Evolutionary conservation across 2,113 vertebrate species (phyloP), one percentile per base, ranked within the genome.

Genomic region (Cervus canadensis): DNA sequence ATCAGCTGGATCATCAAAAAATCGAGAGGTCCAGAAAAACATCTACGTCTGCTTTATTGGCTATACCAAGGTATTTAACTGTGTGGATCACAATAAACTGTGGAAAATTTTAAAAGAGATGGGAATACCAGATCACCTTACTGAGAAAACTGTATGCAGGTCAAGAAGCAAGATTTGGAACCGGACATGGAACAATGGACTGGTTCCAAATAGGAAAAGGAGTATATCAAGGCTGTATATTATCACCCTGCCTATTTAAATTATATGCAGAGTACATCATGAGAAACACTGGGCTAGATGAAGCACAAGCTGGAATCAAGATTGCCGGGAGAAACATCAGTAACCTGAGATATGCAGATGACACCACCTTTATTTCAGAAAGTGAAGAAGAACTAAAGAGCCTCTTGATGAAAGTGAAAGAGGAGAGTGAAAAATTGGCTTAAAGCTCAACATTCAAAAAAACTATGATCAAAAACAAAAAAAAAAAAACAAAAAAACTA

Each of bases 251-350:
- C 10, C 36, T 71, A 10, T 71, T 71, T 71, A 36, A 36, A 2
- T 71, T 12, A 23, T 36, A 36, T 71, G 19, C 17, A 71, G 19
- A 71, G 67, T 36, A 71, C 67, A 71, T 71, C 19, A 36, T 36
- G 19, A 71, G 67, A 36, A 36, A 71, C 2, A 1, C 4, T 71
- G 19, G 67, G 19, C n/a, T 71, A 1, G 9, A 36, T 6, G n/a
- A 71, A 36, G 19, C 21, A 36, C n/a, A 71, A 71, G 9, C 67
- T 71, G 19, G 2, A 36, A 10, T 5, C 67, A 71, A 71, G 67
- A 23, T 23, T 36, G 17, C 67, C 0, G 0, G 67, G n/a, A 71
- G n/a, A 71, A 71, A 71, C 5, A 21, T 21, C 67, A 36, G 11
- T 71, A 71, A 36, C 9, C 19, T 36, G 9, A 71, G n/a, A 71